Evolutionary conservation across 2,888 invertebrate species (phyloP), one percentile per base, ranked within the genome.

Genomic region (Anthophora plumipes): DNA sequence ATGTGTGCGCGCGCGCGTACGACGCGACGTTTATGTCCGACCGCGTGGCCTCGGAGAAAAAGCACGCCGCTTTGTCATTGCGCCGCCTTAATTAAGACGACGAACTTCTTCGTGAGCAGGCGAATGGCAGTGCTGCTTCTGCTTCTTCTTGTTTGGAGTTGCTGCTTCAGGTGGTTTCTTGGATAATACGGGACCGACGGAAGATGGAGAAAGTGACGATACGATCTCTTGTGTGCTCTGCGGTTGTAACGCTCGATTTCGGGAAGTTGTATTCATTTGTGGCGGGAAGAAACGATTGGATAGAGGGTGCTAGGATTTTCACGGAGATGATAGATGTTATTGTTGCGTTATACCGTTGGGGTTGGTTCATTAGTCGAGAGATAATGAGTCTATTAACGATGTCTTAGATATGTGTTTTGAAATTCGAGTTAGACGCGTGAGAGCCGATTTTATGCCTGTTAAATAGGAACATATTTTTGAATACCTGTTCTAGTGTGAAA

Each of bases 71-170:
- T 77, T 77, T 64, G 61, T 73, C 77, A 63, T 80, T 60, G 54
- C 31, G 52, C 63, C 61, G 57, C 63, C 37, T 73, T 77, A 77
- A 80, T 80, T 80, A 77, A 80, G 77, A 80, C 57, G 54, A 66
- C 64, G 46, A 39, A 66, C 52, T 41, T 52, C 72, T 43, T 71
- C 39, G 20, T 22, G 7, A 11, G 22, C 39, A n/a, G 17, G 43
- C 3, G 43, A 31, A 31, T 4, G 31, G 31, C 31, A n/a, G 31
- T 3, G 31, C 2, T 3, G 31, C 31, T 31, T 31, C 31, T n/a
- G n/a, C 31, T 50, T 37, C n/a, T 64, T 64, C 63, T 48, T 37
- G 14, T 37, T 64, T 48, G 20, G 17, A 46, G 17, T 25, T 46
- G 22, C 17, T 25, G 61, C 46, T 61, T 25, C 46, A 22, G 31